Base-by-base conservation (phyloP, 2,113 vertebrate species). In the Seriola aureovittata region DNA sequence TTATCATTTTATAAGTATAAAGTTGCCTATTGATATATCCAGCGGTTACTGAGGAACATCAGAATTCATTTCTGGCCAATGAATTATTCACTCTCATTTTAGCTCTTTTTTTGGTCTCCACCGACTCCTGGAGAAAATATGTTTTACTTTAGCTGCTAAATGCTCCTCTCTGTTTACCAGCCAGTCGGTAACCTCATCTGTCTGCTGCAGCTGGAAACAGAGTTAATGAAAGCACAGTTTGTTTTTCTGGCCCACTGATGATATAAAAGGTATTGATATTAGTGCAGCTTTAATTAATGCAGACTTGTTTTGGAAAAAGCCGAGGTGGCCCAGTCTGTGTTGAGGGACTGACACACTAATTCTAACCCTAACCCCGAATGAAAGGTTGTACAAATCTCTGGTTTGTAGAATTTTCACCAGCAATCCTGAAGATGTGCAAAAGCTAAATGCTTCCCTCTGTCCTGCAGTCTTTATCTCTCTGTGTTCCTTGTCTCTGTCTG, bases 401-500 rank as follows among this genome's bases (percentile, higher is more conserved):
- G 17, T 59, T 29, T 2, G 14, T 25, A 1, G 17, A 5, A 40
- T 25, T 4, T 52, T 66, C 12, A 8, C 32, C 58, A 25, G 46
- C 14, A 34, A 23, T 5, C n/a, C n/a, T 23, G 68, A n/a, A 52
- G n/a, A 65, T 62, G 46, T 66, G 48, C 17, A 64, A 32, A 12
- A 38, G 21, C 38, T 14, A 59, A 74, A 50, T n/a, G 67, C 42
- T 38, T 55, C 29, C 9, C 3, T 19, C 21, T 58, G 23, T 69
- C 38, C 50, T 50, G 48, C 63, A 42, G 66, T 60, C 65, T 59
- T 78, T 54, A 60, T 59, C 65, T 55, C 25, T 62, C 34, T 82
- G n/a, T 34, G 38, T 9, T 50, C 36, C 32, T 52, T 60, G 44
- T 71, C 21, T 71, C 21, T 52, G 40, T 78, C 42, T 78, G 59